A percentile compares a stretch with the other conserved stretches of the same genome.
Conservation (phyloP, 2,888 invertebrate species). For the Anagyrus pseudococci region DNA sequence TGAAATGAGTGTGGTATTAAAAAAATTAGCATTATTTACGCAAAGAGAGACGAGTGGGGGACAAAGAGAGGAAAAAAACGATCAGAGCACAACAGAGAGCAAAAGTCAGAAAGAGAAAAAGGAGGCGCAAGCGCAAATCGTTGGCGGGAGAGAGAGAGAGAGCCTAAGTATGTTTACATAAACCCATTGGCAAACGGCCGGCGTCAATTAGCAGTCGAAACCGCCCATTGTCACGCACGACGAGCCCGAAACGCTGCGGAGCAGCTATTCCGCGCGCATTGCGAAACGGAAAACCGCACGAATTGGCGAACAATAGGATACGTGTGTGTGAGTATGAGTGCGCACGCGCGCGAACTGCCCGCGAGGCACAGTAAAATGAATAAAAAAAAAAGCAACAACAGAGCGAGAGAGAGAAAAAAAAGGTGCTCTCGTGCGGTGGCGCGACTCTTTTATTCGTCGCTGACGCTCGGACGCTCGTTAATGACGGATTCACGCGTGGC, state of each 20-base stretch:
- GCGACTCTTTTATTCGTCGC: too few relatives aligned
- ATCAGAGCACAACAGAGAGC: too few relatives aligned
- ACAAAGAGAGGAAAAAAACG: too few relatives aligned
- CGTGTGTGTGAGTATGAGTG: neutral
- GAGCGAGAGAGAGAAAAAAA: too few relatives aligned
- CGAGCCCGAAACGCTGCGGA: constrained; percentile 14
- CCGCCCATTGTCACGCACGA: constrained; percentile 39
- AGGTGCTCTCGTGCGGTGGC: too few relatives aligned
- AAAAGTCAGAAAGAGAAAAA: neutral
- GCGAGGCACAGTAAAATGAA: neutral
- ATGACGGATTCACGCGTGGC: constrained; percentile 60
- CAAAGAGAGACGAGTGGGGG: neutral
- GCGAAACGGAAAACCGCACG: constrained; percentile 35
- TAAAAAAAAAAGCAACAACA: neutral
- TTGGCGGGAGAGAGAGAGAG: constrained; percentile 19
- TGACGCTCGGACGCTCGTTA: constrained; percentile 44
- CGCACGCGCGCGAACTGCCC: neutral
- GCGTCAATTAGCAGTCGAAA: constrained; percentile 37
- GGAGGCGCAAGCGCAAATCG: neutral
- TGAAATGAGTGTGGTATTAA: constrained; percentile 17
- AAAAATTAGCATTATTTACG: constrained; percentile 21
- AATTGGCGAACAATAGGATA: constrained; percentile 25
- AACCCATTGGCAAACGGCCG: constrained; percentile 33
- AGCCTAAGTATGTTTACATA: constrained; percentile 37
- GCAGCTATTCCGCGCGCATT: constrained; percentile 20